Evolutionary conservation across 1,140 invertebrate species (phyloP).

Genomic region (Microplitis demolitor): DNA sequence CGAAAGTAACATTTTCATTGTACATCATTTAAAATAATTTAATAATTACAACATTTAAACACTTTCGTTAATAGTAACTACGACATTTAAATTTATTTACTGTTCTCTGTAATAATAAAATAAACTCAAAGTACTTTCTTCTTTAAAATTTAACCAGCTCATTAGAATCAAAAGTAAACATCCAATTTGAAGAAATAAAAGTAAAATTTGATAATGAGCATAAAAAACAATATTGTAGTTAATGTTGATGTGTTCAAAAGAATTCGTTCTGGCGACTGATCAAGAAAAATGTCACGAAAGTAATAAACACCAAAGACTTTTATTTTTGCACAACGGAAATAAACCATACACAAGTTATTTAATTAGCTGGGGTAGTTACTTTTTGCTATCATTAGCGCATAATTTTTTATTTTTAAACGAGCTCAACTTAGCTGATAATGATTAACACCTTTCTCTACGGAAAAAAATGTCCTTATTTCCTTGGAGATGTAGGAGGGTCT

Average conservation of each 20-base stretch:
- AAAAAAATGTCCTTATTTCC: slow-evolving; percentile 25
- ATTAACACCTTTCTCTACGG: slow-evolving; percentile 18
- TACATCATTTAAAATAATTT: no score
- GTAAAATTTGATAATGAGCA: neutral
- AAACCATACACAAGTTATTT: neutral
- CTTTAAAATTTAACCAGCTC: no score
- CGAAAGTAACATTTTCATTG: no score
- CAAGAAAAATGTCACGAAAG: slow-evolving; percentile 43
- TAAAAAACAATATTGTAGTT: neutral
- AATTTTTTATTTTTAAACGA: neutral
- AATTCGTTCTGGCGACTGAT: slow-evolving; percentile 41
- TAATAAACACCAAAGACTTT: slow-evolving; percentile 12
- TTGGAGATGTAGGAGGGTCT: slow-evolving; percentile 14
- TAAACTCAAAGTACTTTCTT: no score
- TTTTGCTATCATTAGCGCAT: neutral
- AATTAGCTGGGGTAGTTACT: neutral
- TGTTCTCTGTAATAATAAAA: no score
- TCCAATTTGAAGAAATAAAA: neutral
- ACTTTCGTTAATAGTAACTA: no score
- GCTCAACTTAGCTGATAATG: neutral
- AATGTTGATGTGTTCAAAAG: neutral
- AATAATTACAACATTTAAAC: no score
- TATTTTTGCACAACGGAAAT: neutral
- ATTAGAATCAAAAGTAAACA: no score
- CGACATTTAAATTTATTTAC: neutral